phyloP scores from a whole-genome alignment of 2,888 invertebrate species.

The Melinaea menophilus region DNA sequence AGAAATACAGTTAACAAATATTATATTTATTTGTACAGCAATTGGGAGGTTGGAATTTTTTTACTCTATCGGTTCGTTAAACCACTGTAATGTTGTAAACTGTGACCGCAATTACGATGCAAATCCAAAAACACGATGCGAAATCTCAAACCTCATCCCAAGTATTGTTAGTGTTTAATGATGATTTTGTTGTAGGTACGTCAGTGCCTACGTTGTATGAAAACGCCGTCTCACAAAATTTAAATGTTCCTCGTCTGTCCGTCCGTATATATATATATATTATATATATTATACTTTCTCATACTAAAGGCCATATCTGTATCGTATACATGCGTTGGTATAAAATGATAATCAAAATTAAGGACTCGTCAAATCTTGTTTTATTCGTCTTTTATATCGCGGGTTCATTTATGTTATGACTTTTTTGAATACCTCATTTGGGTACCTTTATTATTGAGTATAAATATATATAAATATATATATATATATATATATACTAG shows the following conservation, averaged over 20 bases:
- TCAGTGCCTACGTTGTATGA: slow-evolving; percentile 29
- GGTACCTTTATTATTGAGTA: background rate
- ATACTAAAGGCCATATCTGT: too few relatives aligned
- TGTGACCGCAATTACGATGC: slow-evolving; percentile 7
- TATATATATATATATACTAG: too few relatives aligned
- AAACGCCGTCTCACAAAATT: slow-evolving; percentile 38
- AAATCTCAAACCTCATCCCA: slow-evolving; percentile 38
- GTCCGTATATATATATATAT: slow-evolving; percentile 21
- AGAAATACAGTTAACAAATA: slow-evolving; percentile 1
- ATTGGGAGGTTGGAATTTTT: too few relatives aligned
- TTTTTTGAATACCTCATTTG: slow-evolving; percentile 19
- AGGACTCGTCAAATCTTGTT: slow-evolving; percentile 26
- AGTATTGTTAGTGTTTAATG: slow-evolving; percentile 55
- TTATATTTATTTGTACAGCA: background rate
- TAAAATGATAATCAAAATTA: slow-evolving; percentile 28
- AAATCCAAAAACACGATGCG: background rate
- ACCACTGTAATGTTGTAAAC: slow-evolving; percentile 12
- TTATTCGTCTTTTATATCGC: slow-evolving; percentile 27
- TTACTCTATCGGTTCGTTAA: too few relatives aligned
- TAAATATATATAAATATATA: too few relatives aligned
- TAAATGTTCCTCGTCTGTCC: slow-evolving; percentile 36
- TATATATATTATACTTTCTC: too few relatives aligned
- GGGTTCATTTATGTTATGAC: slow-evolving; percentile 29
- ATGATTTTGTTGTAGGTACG: slow-evolving; percentile 45
- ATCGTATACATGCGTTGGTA: slow-evolving; percentile 27